Evolutionary conservation across 1,140 invertebrate species (phyloP), one percentile per base, ranked within the genome.

Genomic region (Pteromalus puparum): DNA sequence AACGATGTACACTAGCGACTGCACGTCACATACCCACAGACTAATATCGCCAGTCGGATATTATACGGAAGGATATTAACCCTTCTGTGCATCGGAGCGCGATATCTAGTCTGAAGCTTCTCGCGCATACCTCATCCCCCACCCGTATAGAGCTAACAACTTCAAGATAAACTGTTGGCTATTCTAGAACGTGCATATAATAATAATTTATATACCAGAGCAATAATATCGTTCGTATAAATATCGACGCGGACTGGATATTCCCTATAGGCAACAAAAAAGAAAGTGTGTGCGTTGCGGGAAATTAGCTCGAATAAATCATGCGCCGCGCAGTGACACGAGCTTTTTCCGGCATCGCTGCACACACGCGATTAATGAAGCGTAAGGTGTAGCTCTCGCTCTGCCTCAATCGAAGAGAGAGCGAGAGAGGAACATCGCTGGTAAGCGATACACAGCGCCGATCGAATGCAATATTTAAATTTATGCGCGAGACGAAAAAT

Each of bases 151-250:
- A 42, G 53, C 18, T 61, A 61, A 61, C 53, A 61, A 61, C 21
- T 61, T 61, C 53, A 61, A 61, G 53, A 61, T 61, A 61, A 61
- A 61, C 53, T 61, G 21, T 61, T 61, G 53, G 53, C 53, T 61
- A n/a, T 61, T 61, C 21, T n/a, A 21, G 21, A 61, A 61, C 53
- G 53, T 18, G 18, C 3, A 53, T 53, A 15, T 18, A 53, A 18
- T 53, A 61, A 61, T 61, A 61, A 61, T 61, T 61, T 21, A 61
- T n/a, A 7, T 42, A 42, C 9, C 21, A 61, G 53, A n/a, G 53
- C 53, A 61, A 61, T 61, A 61, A n/a, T 21, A 61, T 61, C 18
- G 5, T 5, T 4, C 53, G 18, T n/a, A 61, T 61, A 61, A 61
- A 61, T 21, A 61, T 7, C 46, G 46, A 4, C 12, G 12, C 46